Conservation (phyloP, 2,113 vertebrate genomes). For the Vireo altiloquus region DNA sequence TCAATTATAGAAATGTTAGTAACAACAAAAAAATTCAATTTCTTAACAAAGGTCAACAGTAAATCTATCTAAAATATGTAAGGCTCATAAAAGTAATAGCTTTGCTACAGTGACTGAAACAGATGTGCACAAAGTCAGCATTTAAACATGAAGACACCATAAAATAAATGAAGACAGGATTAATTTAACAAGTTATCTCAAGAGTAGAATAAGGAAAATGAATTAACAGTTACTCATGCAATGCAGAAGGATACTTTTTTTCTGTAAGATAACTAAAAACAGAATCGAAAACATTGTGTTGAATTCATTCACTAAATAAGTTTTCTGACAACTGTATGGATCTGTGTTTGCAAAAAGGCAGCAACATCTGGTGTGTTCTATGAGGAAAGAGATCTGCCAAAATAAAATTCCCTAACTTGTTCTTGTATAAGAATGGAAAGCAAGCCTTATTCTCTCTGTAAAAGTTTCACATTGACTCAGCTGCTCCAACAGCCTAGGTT, state of each 20-base stretch:
- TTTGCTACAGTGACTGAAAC: slow-evolving; percentile 67
- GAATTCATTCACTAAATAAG: not conserved
- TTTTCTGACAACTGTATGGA: not conserved
- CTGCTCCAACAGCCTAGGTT: not conserved
- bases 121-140: slow-evolving; percentile 75
- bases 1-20: slow-evolving; percentile 72
- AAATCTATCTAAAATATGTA: slow-evolving; percentile 74
- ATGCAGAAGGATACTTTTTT: not conserved
- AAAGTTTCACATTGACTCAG: not conserved
- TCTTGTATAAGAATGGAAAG: not conserved
- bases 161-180: slow-evolving; percentile 70
- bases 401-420: not conserved
- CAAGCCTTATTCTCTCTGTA: not conserved
- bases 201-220: slow-evolving; percentile 12
- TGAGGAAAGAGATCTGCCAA: not conserved
- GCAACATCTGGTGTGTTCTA: not conserved
- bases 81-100: slow-evolving; percentile 72
- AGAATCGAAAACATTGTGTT: not conserved
- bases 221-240: not conserved
- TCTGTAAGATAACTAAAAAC: not conserved
- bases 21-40: slow-evolving; percentile 75
- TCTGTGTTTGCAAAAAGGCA: not conserved
- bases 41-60: slow-evolving; percentile 71
- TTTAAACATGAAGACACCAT: slow-evolving; percentile 69
- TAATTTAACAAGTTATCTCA: slow-evolving; percentile 61